Evolutionary conservation across 2,888 invertebrate genomes (phyloP), one percentile per base, ranked within the genome.

Genomic region (Pomacea canaliculata): DNA sequence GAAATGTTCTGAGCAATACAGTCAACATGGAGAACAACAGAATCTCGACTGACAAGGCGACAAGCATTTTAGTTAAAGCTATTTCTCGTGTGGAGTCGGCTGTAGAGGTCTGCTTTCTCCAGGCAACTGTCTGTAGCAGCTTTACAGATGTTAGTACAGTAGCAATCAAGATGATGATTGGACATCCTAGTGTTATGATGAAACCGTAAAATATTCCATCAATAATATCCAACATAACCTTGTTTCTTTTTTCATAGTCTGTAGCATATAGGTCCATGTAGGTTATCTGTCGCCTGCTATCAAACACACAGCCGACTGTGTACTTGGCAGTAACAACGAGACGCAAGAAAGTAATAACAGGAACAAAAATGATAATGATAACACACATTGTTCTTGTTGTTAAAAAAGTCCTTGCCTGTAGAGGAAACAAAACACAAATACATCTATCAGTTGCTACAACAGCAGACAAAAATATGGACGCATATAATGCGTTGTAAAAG

Each of bases 51-150:
- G 68, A 69, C 68, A 69, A n/a, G 48, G 12, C 19, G 49, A 69
- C 49, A 10, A 69, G 68, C 68, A 69, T 69, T 49, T 69, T 69
- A 23, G 49, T 69, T 46, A 67, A 7, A 10, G 16, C 67, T 27
- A 37, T 37, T 46, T 18, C 67, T 67, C 51, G 51, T 56, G 4
- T 56, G 8, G 51, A 56, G 8, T 56, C 51, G 16, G 51, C 51
- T 18, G 27, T 27, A 16, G 67, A 67, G 1, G 4, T 13, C 3
- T 8, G 3, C 4, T 46, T 67, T 1, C 68, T 48, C 68, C 68
- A 69, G 1, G 49, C 49, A 18, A 48, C 9, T 5, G 13, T 69
- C 1, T 49, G 46, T 4, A 10, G 23, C 7, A 69, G 68, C 13
- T 46, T 49, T 16, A 69, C 37, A 19, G 68, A 18, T 18, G 68